phyloP scores from a whole-genome alignment of 2,797 vertebrate genomes.

The Amblyopsis hoosieri region DNA sequence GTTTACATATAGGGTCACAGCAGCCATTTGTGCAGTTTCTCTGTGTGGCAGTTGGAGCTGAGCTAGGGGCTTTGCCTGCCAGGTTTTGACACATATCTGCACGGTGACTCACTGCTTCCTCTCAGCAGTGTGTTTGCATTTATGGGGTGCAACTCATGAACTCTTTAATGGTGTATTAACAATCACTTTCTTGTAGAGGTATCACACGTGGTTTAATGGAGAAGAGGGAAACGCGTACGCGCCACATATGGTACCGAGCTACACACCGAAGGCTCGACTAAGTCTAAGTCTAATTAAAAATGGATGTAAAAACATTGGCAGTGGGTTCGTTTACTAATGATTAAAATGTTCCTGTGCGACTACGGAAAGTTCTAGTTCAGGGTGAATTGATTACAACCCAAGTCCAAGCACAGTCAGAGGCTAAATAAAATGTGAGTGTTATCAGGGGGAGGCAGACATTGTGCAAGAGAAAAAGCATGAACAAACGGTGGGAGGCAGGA shows the following conservation, averaged over 20 bases:
- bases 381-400: conserved; percentile 22
- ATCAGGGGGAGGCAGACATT: conserved; percentile 16
- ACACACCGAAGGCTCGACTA: conserved; percentile 24
- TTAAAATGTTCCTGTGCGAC: conserved; percentile 8
- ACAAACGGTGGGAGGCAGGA: conserved; percentile 23
- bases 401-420: conserved; percentile 18
- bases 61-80: conserved; percentile 46
- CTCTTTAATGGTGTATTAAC: conserved; percentile 77
- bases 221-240: conserved; percentile 45
- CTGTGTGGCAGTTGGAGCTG: conserved; percentile 24
- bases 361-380: not conserved
- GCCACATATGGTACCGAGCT: conserved; percentile 35
- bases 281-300: conserved; percentile 35
- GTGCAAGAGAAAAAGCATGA: conserved; percentile 30
- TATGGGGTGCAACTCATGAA: conserved; percentile 78
- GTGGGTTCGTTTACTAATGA: conserved; percentile 12
- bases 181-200: conserved; percentile 77
- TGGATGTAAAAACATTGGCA: conserved; percentile 16
- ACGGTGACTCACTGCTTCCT: conserved; percentile 73
- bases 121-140: conserved; percentile 72
- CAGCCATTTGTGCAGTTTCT: not conserved
- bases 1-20: not conserved
- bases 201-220: conserved; percentile 66
- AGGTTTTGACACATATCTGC: conserved; percentile 66
- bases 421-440: conserved; percentile 22